phyloP scores from a whole-genome alignment of 2,113 vertebrate species.

The Indri indri region DNA sequence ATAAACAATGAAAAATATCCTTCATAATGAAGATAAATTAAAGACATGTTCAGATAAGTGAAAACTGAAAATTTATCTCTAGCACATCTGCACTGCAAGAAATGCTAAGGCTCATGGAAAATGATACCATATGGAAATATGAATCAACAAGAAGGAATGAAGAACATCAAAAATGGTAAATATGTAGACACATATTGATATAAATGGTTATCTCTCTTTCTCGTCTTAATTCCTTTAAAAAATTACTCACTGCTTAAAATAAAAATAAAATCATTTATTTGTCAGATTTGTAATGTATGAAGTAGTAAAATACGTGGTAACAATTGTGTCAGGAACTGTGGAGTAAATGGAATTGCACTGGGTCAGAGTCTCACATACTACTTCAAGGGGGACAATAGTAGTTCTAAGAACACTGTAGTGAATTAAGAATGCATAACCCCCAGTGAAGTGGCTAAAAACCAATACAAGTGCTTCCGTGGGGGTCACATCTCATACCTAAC shows the following conservation, averaged over 20 bases:
- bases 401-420: background rate
- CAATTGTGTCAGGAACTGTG: background rate
- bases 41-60: background rate
- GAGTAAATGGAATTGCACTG: background rate
- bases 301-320: background rate
- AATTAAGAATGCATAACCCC: background rate
- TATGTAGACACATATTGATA: background rate
- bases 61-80: background rate
- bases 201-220: background rate
- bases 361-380: background rate
- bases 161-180: background rate
- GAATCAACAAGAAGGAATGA: background rate
- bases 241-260: background rate
- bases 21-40: background rate
- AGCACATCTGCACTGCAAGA: background rate
- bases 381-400: background rate
- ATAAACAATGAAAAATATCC: background rate
- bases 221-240: background rate
- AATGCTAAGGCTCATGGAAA: background rate
- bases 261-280: conserved; percentile 5
- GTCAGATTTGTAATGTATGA: background rate
- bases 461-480: background rate
- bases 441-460: background rate
- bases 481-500: background rate
- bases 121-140: background rate